These are phyloP conservation scores for Mythimna lalbum DNA, from an alignment of 2,888 invertebrate genomes.

Conservation along the genomic window DNA sequence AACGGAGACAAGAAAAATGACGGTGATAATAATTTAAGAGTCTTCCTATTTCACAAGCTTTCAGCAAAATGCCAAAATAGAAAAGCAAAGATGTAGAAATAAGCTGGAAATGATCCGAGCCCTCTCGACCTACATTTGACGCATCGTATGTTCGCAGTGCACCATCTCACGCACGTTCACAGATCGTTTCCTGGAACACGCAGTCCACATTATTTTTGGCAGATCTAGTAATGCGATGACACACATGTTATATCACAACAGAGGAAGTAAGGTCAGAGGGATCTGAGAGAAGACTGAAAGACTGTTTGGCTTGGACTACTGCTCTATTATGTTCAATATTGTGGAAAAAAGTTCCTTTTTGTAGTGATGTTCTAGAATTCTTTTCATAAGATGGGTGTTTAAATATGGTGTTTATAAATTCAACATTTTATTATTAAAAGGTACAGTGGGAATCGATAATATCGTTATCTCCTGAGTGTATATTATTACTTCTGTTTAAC, in stretches of 20 bases:
- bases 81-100: slow-evolving; percentile 20
- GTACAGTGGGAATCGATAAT: not conserved
- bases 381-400: not conserved
- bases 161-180: slow-evolving; percentile 42
- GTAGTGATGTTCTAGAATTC: not conserved
- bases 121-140: slow-evolving; percentile 47
- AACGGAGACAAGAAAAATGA: too few species aligned
- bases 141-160: slow-evolving; percentile 46
- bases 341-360: not conserved
- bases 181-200: slow-evolving; percentile 59
- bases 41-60: not conserved
- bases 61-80: not conserved
- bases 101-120: slow-evolving; percentile 36
- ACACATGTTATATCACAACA: slow-evolving; percentile 55
- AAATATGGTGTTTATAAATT: not conserved
- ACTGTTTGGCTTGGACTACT: not conserved
- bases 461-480: not conserved
- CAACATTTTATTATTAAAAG: not conserved
- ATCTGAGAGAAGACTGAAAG: slow-evolving; percentile 2
- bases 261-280: slow-evolving; percentile 58
- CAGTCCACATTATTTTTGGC: slow-evolving; percentile 63
- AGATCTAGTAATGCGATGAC: slow-evolving; percentile 65
- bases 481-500: not conserved
- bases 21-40: not conserved
- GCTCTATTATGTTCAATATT: slow-evolving; percentile 1